Percentiles rank a stretch among this genome's conserved stretches.
phyloP scores from a whole-genome alignment of 2,888 invertebrate genomes.

The Sminthurides aquaticus region DNA sequence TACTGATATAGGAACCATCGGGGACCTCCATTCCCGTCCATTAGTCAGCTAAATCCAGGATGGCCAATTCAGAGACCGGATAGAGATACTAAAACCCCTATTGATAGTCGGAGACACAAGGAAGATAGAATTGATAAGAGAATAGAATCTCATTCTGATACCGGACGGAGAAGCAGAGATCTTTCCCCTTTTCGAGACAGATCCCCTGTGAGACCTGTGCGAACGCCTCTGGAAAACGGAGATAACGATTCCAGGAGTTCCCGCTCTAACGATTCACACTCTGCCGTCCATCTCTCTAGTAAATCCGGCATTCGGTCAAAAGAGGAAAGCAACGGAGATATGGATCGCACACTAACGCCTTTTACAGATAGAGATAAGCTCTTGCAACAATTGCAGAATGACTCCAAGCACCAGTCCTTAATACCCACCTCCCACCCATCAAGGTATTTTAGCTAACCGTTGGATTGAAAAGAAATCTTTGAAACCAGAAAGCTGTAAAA shows the following conservation, averaged over 20 bases:
- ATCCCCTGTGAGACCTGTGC: conserved; percentile 38
- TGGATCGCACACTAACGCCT: conserved; percentile 31
- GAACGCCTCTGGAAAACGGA: conserved; percentile 40
- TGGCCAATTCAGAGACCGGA: conserved; percentile 32
- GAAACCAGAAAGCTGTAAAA: too few relatives aligned
- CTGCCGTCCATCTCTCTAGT: conserved; percentile 31
- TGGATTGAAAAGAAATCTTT: background rate
- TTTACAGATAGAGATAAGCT: conserved; percentile 31
- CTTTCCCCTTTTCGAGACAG: conserved; percentile 41
- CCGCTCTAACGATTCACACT: conserved; percentile 40
- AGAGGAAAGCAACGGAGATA: conserved; percentile 39
- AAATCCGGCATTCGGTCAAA: conserved; percentile 31
- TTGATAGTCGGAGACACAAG: conserved; percentile 34
- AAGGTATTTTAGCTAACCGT: conserved; percentile 29
- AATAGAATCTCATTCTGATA: conserved; percentile 23
- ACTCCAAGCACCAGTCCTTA: conserved; percentile 30
- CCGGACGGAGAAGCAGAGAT: conserved; percentile 25
- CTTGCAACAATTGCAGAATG: conserved; percentile 23
- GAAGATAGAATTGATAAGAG: conserved; percentile 29
- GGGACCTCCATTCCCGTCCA: conserved; percentile 27
- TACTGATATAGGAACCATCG: conserved; percentile 31
- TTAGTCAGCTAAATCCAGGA: conserved; percentile 26
- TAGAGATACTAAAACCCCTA: conserved; percentile 36
- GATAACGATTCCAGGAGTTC: conserved; percentile 41
- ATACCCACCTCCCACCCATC: conserved; percentile 30